Base-by-base conservation (phyloP, 2,797 vertebrate species). In the Labeo calbasu region DNA sequence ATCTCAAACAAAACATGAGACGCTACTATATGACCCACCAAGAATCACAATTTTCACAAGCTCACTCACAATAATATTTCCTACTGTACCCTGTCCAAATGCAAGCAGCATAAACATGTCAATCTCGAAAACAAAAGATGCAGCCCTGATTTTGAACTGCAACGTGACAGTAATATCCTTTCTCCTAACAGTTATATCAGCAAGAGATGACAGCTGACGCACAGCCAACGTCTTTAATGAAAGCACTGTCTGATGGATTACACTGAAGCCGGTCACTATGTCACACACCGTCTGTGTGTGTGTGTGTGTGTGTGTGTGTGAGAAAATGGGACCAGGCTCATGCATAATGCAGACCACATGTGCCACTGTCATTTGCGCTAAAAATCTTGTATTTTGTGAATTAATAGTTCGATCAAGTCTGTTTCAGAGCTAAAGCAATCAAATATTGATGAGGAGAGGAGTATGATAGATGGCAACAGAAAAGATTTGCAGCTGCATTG, bases 401-500 rank as follows among this genome's bases (percentile, higher is more conserved):
- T 94, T 90, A 89, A 93, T 94, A 90, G 92, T 92, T 90, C 88
- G 92, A 94, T 92, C 90, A 91, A 91, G 84, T 91, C 89, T 65
- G 19, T 73, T 79, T 68, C 63, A 81, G 23, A 71, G 73, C 65
- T 71, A 83, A 82, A 88, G 79, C 79, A 85, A 94, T 95, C 87
- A 95, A 95, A 94, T 93, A 95, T 95, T 93, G 91, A 95, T 95
- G 89, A 81, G 40, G 82, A n/a, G 55, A 68, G 50, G 89, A 91
- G 89, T 92, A 88, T 89, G 88, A 86, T 88, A 84, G 88, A 90
- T 88, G 75, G 90, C 85, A 48, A 70, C 19, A 71, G 23, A 63
- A 84, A 85, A 32, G 51, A 12, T 53, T 59, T 51, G 72, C 65
- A 46, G 73, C 59, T 68, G 66, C 72, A 81, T 51, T 65, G 50